Evolutionary conservation across 1,140 invertebrate genomes (phyloP).

Genomic region (Archivesica marissinica): DNA sequence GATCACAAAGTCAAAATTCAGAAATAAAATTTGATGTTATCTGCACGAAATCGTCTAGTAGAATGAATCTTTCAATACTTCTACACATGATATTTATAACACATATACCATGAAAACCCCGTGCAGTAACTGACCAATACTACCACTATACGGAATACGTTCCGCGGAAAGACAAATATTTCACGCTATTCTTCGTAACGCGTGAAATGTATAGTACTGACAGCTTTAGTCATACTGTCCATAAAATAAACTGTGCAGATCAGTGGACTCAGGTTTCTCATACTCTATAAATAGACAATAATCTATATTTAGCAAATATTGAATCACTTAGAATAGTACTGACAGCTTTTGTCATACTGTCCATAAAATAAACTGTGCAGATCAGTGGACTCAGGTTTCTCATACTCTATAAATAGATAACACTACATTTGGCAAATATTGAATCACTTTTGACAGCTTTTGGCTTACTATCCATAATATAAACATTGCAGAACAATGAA

Average conservation of each 20-base stretch:
- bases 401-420: conserved; percentile 88
- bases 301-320: conserved; percentile 84
- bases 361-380: conserved; percentile 97
- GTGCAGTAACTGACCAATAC: too few relatives aligned
- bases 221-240: conserved; percentile 97
- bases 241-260: conserved; percentile 98
- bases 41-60: too few relatives aligned
- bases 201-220: conserved; percentile 97
- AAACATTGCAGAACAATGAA: conserved; percentile 97
- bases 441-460: conserved; percentile 99
- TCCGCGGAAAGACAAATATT: too few relatives aligned
- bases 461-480: conserved; percentile 96
- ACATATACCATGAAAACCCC: too few relatives aligned
- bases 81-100: too few relatives aligned
- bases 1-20: too few relatives aligned
- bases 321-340: conserved; percentile 97
- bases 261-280: conserved; percentile 95
- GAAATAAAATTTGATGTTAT: too few relatives aligned
- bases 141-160: too few relatives aligned
- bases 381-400: conserved; percentile 95
- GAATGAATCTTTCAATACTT: too few relatives aligned
- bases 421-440: neutral
- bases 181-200: too few relatives aligned
- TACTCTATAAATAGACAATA: conserved; percentile 87
- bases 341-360: conserved; percentile 97